phyloP scores from a whole-genome alignment of 2,797 vertebrate species.

The Orientallactaga sibirica region DNA sequence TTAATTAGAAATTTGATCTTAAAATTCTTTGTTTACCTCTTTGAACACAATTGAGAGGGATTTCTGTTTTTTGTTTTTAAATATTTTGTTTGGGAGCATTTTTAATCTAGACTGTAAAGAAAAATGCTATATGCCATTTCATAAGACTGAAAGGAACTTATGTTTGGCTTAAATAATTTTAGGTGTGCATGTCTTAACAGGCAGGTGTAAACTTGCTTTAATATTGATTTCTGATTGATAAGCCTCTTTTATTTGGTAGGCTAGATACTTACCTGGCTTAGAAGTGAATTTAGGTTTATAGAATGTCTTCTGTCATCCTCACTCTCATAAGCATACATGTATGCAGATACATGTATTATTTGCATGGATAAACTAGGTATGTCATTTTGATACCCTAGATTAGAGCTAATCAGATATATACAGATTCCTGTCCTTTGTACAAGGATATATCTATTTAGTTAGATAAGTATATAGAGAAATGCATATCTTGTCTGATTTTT shows the following conservation, averaged over 20 bases:
- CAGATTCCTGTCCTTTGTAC: not conserved
- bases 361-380: not conserved
- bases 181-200: not conserved
- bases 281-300: not conserved
- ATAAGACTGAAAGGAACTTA: not conserved
- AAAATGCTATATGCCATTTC: not conserved
- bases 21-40: slow-evolving; percentile 9
- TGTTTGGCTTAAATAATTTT: slow-evolving; percentile 40
- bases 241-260: not conserved
- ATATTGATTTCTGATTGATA: not conserved
- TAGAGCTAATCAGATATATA: not conserved
- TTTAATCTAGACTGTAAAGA: slow-evolving; percentile 14
- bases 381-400: not conserved
- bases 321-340: slow-evolving; percentile 3
- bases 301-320: slow-evolving; percentile 9
- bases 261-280: slow-evolving; percentile 18
- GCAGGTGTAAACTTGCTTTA: not conserved
- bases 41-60: not conserved
- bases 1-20: slow-evolving; percentile 48
- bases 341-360: slow-evolving; percentile 25
- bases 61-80: slow-evolving; percentile 71
- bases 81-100: slow-evolving; percentile 45
- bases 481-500: slow-evolving; percentile 19
- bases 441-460: not conserved
- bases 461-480: not conserved